Evolutionary conservation across 2,888 invertebrate species (phyloP), one percentile per base, ranked within the genome.

Genomic region (Abscondita cerata): DNA sequence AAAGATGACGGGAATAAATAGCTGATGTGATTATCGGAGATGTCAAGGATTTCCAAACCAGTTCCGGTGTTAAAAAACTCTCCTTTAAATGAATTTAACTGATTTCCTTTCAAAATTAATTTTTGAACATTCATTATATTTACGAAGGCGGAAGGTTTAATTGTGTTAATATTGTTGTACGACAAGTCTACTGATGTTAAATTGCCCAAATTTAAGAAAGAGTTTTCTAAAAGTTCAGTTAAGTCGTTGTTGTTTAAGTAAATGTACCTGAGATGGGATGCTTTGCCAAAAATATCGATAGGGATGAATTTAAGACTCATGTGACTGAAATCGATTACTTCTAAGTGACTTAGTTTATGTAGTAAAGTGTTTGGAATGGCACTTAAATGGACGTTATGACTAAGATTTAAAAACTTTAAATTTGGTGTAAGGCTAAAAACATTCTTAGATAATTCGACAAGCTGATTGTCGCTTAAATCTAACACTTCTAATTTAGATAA

Each of bases 1-100:
- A 95, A 95, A 12, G 93, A 91, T 0, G 92, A 92, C 1, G 93
- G 92, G 70, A 92, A 93, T 38, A 95, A 81, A 75, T 93, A 92
- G 72, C 89, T 91, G 38, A 95, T 82, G 74, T 90, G 88, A 80
- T 94, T 94, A 68, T 90, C 83, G 0, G 91, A 89, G 48, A 95
- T 85, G 78, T 95, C 92, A 61, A 96, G 82, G 61, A 90, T 84
- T 81, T 93, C 90, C 44, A 95, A 82, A 63, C 91, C 89, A 0
- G 91, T 92, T 40, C 92, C 92, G 0, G 92, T 92, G 69, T 92
- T 91, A 76, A 94, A 93, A 76, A 90, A 89, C 80, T 93, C 93
- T 1, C 93, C 93, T 80, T 90, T 89, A 78, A 94, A 93, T 0
- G 90, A 89, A 34, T 85, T 89, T 67, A 95, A 77, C 73, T 89